Evolutionary conservation across 2,888 invertebrate genomes (phyloP), one percentile per base, ranked within the genome.

Genomic region (Volucella inanis): DNA sequence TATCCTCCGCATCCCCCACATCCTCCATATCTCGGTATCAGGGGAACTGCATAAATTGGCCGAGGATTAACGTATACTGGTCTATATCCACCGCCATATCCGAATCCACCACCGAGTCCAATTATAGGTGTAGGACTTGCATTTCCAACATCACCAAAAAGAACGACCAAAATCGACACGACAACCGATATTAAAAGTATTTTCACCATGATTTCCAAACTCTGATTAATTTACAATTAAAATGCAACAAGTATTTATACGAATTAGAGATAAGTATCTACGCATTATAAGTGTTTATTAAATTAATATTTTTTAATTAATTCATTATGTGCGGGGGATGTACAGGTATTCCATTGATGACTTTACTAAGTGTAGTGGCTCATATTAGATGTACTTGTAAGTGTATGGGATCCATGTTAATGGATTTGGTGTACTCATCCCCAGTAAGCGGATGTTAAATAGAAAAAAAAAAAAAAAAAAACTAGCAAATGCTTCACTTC

Each of bases 191-290:
- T n/a, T 8, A 57, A 39, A 38, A 14, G 12, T 50, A 64, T 22
- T 68, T 78, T 78, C 83, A 83, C 78, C 78, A 31, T 31, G 55
- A 55, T 41, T 15, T 71, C 39, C 18, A 57, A 62, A 64, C 62
- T 62, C 78, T 22, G 18, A 83, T 57, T 68, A 55, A 78, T 55
- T 11, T 14, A 47, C 15, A 68, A 38, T 47, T 55, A 12, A 8
- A 8, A n/a, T 1, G 8, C 10, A 15, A 78, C 31, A 31, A 22
- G 59, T 72, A 79, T 83, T 78, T 83, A 83, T 83, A 83, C 14
- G 49, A 67, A 3, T 4, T 8, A 11, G 52, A 15, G 2, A 71
- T 65, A 43, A 50, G 41, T 49, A 31, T 6, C 31, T 71, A 22
- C 41, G 52, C 52, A 12, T 43, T 61, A 4, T 31, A 50, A 43